Conservation (phyloP, 2,888 invertebrate genomes). For the Drosophila silvestris region DNA sequence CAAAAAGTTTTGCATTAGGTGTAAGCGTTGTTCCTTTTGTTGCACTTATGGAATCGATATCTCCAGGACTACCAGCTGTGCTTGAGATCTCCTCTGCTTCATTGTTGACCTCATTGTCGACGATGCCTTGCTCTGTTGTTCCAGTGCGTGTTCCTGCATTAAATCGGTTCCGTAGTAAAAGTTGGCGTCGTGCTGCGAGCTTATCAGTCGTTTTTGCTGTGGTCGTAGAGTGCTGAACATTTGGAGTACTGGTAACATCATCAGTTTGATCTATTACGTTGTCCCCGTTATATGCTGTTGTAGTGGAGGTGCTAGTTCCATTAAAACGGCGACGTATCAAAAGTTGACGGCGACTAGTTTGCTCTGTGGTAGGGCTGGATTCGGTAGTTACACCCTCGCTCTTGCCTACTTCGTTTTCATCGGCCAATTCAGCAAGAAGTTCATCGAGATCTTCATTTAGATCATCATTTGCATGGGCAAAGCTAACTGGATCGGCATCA, state of each 20-base stretch:
- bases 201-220: neutral
- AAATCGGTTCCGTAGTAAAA: neutral
- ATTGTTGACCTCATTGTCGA: neutral
- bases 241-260: neutral
- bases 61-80: neutral
- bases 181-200: neutral
- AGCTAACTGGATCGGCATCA: neutral
- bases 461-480: neutral
- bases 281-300: neutral
- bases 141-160: neutral
- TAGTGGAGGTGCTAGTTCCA: constrained; percentile 4
- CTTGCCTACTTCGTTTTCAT: constrained; percentile 29
- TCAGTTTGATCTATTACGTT: neutral
- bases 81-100: neutral
- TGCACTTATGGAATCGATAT: neutral
- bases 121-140: neutral
- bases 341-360: constrained; percentile 14
- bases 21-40: neutral
- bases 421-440: constrained; percentile 40
- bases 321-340: constrained; percentile 23
- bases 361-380: neutral
- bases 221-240: neutral
- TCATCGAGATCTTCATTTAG: constrained; percentile 20
- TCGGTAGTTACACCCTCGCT: neutral
- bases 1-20: constrained; percentile 1